Conservation (phyloP, 2,113 vertebrate genomes). For the Cephalopterus ornatus region DNA sequence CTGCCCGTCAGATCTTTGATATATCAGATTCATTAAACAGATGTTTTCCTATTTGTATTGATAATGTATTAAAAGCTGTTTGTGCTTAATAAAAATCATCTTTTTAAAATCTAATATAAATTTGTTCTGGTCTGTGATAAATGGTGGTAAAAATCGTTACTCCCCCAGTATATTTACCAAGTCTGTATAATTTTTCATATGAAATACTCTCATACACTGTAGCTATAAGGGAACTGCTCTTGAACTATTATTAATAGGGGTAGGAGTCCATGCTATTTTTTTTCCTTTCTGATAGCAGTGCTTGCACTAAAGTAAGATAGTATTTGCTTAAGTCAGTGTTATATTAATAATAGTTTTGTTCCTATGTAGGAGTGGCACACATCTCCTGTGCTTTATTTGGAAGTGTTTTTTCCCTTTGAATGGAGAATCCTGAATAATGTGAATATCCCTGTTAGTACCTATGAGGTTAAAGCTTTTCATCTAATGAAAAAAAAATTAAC, state of each 20-base stretch:
- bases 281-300: background rate
- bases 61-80: slow-evolving; percentile 83
- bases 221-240: background rate
- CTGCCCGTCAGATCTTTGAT: slow-evolving; percentile 77
- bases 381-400: background rate
- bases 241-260: background rate
- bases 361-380: background rate
- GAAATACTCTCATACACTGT: background rate
- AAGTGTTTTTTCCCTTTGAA: background rate
- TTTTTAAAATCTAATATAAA: slow-evolving; percentile 74
- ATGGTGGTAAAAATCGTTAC: background rate
- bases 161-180: background rate
- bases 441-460: background rate
- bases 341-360: background rate
- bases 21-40: slow-evolving; percentile 76
- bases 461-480: background rate
- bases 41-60: slow-evolving; percentile 80
- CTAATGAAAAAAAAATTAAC: background rate
- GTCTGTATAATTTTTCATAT: background rate
- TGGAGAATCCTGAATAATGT: background rate
- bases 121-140: slow-evolving; percentile 44
- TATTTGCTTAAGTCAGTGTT: background rate
- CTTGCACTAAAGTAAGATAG: background rate
- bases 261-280: background rate
- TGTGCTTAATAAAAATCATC: slow-evolving; percentile 81